Evolutionary conservation across 2,888 invertebrate species (phyloP), one percentile per base, ranked within the genome.

Genomic region (Brachyptera putata): DNA sequence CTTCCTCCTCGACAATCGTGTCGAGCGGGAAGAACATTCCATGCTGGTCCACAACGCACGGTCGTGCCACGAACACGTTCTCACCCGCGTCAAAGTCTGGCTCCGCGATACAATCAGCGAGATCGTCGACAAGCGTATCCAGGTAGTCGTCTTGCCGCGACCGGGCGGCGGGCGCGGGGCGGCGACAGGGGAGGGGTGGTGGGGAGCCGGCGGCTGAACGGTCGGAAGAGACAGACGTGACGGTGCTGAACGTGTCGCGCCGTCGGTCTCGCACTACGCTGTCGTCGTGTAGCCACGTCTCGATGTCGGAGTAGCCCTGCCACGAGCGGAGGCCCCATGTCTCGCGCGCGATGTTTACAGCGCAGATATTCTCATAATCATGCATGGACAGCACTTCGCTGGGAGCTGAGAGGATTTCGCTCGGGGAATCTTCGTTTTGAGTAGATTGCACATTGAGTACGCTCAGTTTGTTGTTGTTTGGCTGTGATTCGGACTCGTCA

Each of bases 361-460:
- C 82, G 69, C 83, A 83, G 64, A 84, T 79, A 68, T 84, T 84
- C 71, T 84, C 84, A 68, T 84, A 84, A 68, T 84, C 84, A 67
- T 84, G 84, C 50, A 83, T 80, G 3, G 83, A 83, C 56, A 83
- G 73, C 18, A 80, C 75, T 69, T 82, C 82, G 39, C 82, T 67
- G 3, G 65, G 60, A 24, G 61, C 59, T 11, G 63, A 64, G 7
- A 64, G 61, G 22, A 64, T 58, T 55, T 64, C 63, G 43, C 63
- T 64, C 4, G 61, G 61, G 4, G 61, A 30, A 26, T 58, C 63
- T 25, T 64, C 63, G 50, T 30, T 50, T 30, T 30, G 50, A 9
- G 39, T 36, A 16, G 21, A 22, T 36, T 49, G 48, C 13, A 34
- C 22, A 46, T 21, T 50, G 34, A 16, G 24, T 16, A 14, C 37